A percentile compares a stretch with the other conserved stretches of the same genome.
Conservation (phyloP, 92 coral and sea anemone genomes). For the Muricea muricata region DNA sequence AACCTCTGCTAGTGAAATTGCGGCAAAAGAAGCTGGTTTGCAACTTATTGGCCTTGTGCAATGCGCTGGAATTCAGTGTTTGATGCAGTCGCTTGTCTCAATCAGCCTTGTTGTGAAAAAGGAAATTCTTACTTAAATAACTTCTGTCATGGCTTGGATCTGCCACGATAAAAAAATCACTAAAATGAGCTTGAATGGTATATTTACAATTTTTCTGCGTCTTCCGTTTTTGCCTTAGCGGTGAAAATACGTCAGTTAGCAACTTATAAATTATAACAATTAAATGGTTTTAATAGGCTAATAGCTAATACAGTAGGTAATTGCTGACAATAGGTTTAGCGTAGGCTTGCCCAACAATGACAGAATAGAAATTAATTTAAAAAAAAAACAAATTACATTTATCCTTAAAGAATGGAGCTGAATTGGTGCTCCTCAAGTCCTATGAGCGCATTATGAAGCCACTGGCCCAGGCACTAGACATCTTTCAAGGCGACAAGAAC, state of each 20-base stretch:
- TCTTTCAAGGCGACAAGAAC: conserved; percentile 17
- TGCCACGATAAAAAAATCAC: background rate
- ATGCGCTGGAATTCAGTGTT: conserved; percentile 25
- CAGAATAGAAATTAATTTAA: too few relatives aligned
- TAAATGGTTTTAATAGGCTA: too few relatives aligned
- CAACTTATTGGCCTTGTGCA: conserved; percentile 2
- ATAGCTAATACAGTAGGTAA: too few relatives aligned
- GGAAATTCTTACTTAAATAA: conserved; percentile 8
- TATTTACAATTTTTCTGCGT: background rate
- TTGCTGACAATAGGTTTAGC: too few relatives aligned
- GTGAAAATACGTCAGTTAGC: background rate
- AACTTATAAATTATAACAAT: too few relatives aligned
- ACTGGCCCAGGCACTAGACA: conserved; percentile 7
- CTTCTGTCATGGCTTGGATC: background rate
- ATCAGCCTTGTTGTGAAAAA: background rate
- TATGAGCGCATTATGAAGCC: conserved; percentile 25
- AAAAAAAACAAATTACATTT: background rate
- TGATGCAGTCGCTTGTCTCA: background rate
- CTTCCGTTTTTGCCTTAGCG: too few relatives aligned
- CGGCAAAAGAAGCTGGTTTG: conserved; percentile 9
- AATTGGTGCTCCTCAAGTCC: background rate
- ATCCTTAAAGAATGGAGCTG: background rate
- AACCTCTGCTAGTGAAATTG: conserved; percentile 20
- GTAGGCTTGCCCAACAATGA: too few relatives aligned
- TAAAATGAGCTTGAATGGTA: background rate